phyloP scores from a whole-genome alignment of 2,888 invertebrate genomes.

The Lepidochitona cinerea region DNA sequence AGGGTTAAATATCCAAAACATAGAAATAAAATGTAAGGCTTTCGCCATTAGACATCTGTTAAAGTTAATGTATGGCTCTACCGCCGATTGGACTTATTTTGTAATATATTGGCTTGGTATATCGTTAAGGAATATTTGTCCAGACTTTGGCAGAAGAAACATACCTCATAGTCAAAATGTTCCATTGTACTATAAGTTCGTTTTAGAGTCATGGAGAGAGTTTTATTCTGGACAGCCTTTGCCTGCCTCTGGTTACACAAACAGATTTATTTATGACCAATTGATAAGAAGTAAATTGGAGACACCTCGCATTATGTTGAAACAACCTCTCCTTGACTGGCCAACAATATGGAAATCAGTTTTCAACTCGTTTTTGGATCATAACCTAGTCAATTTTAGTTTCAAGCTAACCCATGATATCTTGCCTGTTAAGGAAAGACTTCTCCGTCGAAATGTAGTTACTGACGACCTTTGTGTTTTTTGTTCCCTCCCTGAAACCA shows the following conservation, averaged over 20 bases:
- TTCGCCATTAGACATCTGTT: background rate
- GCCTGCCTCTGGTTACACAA: background rate
- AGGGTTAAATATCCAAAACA: background rate
- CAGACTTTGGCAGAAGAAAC: background rate
- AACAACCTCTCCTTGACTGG: background rate
- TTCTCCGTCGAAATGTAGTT: background rate
- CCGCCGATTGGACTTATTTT: conserved; percentile 3
- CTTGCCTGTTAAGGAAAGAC: background rate
- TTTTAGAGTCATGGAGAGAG: background rate
- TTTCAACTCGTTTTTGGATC: background rate
- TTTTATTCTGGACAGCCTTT: background rate
- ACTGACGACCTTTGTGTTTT: background rate
- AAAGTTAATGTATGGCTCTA: background rate
- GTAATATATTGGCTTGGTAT: conserved; percentile 1
- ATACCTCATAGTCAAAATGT: background rate
- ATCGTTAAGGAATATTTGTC: background rate
- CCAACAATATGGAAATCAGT: background rate
- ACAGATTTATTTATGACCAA: background rate
- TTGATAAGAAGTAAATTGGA: background rate
- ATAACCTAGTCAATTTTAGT: background rate
- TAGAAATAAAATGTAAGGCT: background rate
- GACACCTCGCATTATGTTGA: background rate
- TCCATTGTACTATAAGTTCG: background rate
- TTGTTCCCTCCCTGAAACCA: background rate
- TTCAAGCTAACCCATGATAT: background rate